A percentile compares a stretch with the other conserved stretches of the same genome.
Conservation (phyloP, 2,113 vertebrate genomes). For the Trinectes maculatus region DNA sequence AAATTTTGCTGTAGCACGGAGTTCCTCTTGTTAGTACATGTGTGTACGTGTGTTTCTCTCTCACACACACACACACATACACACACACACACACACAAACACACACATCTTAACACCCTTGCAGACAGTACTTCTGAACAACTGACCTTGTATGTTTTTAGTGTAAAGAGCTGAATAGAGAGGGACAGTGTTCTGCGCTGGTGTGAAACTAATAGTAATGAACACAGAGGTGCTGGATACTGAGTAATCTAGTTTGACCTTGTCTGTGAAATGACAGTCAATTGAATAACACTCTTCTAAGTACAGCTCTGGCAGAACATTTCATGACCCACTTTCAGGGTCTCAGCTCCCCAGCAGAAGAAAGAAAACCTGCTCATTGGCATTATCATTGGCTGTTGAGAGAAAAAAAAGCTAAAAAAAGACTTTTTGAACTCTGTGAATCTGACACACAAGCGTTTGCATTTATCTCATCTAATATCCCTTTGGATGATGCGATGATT, state of each 20-base stretch:
- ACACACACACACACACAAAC: background rate
- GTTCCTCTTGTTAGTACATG: constrained; percentile 61
- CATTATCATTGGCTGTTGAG: constrained; percentile 32
- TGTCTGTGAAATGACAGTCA: constrained; percentile 57
- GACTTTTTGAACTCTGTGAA: constrained; percentile 21
- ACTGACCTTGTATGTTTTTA: constrained; percentile 57
- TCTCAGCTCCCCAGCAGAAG: constrained; percentile 55
- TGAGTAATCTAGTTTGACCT: constrained; percentile 72
- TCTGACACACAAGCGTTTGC: constrained; percentile 4
- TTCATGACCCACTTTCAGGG: constrained; percentile 64
- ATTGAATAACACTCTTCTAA: constrained; percentile 55
- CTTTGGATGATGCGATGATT: constrained; percentile 29
- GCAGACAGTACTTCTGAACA: constrained; percentile 26
- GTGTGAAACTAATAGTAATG: constrained; percentile 65
- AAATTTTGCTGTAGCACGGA: constrained; percentile 63
- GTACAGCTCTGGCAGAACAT: constrained; percentile 52
- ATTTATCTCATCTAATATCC: constrained; percentile 13
- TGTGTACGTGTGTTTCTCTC: constrained; percentile 22
- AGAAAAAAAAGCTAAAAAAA: background rate
- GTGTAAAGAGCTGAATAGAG: constrained; percentile 33
- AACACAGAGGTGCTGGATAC: constrained; percentile 62
- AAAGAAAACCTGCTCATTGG: constrained; percentile 35
- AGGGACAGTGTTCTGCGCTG: constrained; percentile 52
- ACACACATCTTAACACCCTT: background rate
- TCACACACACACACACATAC: constrained; percentile 19